Evolutionary conservation across 2,797 vertebrate genomes (phyloP).

Genomic region (Champsocephalus gunnari): DNA sequence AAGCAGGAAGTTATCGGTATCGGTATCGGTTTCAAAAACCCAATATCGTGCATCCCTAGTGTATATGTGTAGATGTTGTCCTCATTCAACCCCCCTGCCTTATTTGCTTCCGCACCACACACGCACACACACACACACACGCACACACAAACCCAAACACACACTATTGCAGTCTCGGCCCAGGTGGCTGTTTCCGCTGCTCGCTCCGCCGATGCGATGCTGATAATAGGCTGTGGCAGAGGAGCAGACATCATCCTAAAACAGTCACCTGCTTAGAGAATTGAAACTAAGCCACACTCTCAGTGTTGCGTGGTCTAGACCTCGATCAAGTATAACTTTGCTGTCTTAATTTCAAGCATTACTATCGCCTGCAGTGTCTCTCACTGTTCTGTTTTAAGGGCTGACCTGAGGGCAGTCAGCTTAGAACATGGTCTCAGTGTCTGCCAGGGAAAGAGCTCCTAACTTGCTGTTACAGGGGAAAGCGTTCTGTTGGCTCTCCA

Average conservation of each 20-base stretch:
- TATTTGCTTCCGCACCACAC: conserved; percentile 37
- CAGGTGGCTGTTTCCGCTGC: conserved; percentile 64
- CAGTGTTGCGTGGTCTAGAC: neutral
- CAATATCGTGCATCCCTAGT: too few relatives aligned
- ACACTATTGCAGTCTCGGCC: conserved; percentile 28
- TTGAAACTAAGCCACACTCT: conserved; percentile 30
- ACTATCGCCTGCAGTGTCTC: neutral
- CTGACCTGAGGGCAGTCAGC: conserved; percentile 17
- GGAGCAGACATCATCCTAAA: conserved; percentile 47
- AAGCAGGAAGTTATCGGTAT: too few relatives aligned
- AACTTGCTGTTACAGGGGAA: conserved; percentile 17
- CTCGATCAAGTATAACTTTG: conserved; percentile 8
- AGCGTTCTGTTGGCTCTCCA: conserved; percentile 28
- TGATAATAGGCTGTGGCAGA: conserved; percentile 60
- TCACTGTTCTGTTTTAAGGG: conserved; percentile 5
- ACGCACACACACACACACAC: neutral
- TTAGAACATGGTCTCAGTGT: conserved; percentile 1
- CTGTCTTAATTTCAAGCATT: conserved; percentile 17
- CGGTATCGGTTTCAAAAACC: too few relatives aligned
- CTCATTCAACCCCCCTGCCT: conserved; percentile 45
- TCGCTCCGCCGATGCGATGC: conserved; percentile 30
- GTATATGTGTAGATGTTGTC: conserved; percentile 32
- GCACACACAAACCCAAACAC: too few relatives aligned
- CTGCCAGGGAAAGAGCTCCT: neutral
- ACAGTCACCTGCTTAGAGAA: conserved; percentile 45